Percentiles rank a stretch among this genome's conserved stretches.
Evolutionary conservation across 2,888 invertebrate species (phyloP).

Genomic region (Platycheirus rosarum): DNA sequence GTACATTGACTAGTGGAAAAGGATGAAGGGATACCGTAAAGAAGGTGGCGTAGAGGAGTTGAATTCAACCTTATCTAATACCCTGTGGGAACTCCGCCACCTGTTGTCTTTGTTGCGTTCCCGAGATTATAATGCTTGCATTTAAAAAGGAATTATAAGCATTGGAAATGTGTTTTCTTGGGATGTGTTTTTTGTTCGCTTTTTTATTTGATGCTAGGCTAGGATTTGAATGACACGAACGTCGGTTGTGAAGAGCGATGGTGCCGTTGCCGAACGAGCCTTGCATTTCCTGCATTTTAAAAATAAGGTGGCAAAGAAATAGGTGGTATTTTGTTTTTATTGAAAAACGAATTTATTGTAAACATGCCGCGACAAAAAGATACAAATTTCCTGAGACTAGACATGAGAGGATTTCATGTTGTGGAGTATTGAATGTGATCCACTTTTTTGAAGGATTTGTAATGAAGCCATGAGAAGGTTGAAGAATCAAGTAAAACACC

Average conservation of each 20-base stretch:
- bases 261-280: no score
- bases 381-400: not conserved
- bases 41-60: not conserved
- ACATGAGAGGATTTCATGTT: not conserved
- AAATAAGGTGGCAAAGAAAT: not conserved
- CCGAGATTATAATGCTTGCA: conserved; percentile 73
- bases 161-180: conserved; percentile 62
- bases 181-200: conserved; percentile 14
- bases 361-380: not conserved
- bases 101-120: conserved; percentile 74
- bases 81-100: conserved; percentile 70
- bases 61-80: conserved; percentile 69
- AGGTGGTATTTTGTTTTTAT: not conserved
- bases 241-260: no score
- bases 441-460: no score
- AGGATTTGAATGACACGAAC: conserved; percentile 39
- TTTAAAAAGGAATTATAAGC: conserved; percentile 74
- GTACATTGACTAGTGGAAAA: conserved; percentile 10
- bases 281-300: not conserved
- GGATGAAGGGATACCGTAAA: not conserved
- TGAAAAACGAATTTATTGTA: not conserved
- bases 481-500: no score
- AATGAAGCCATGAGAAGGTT: no score
- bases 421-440: no score
- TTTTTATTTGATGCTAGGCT: conserved; percentile 46